Base-by-base conservation (phyloP, 2,888 invertebrate genomes). In the Drosophila kokeensis region DNA sequence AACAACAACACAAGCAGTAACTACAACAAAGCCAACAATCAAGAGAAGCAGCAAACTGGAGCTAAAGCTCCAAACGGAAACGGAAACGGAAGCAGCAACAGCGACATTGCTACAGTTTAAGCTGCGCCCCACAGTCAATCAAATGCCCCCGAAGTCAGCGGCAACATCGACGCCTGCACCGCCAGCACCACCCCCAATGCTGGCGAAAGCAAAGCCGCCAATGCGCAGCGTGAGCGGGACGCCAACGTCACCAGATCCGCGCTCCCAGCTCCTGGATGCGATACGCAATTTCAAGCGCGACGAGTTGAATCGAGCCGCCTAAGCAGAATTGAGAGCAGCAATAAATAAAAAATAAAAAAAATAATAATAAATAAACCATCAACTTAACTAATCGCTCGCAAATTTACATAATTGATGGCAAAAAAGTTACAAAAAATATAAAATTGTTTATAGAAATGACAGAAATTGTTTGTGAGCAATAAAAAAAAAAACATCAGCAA, bases 191-290 rank as follows among this genome's bases (percentile, higher is more conserved):
- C 72, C 82, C 4, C 77, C 84, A 15, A 76, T 91, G 30, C 89
- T 93, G 36, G 91, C 92, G 11, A 93, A 93, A 49, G 93, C 93
- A 30, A 80, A 54, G 69, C 82, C 53, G 21, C 55, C 29, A n/a
- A 15, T 32, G 45, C 54, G 30, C 59, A 83, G 80, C 83, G 63
- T 76, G 24, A 69, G 77, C 24, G 36, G 65, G 4, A 75, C 82
- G 32, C 80, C 76, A 36, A 76, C 70, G 7, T 29, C 79, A 21
- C 65, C 86, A 2, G 96, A 96, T 92, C 94, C 95, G 0, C 93
- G 96, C 53, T 95, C 96, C 80, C 94, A 95, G 83, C 93, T 97
- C 38, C 93, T 97, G 91, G 94, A 95, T 58, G 96, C 96, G 24
- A 97, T 97, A 86, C 94, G 96, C 76, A 95, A 94, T 90, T 96